These are phyloP conservation scores for Papilio xuthus DNA, from an alignment of 1,140 invertebrate genomes.

Conservation along the genomic window DNA sequence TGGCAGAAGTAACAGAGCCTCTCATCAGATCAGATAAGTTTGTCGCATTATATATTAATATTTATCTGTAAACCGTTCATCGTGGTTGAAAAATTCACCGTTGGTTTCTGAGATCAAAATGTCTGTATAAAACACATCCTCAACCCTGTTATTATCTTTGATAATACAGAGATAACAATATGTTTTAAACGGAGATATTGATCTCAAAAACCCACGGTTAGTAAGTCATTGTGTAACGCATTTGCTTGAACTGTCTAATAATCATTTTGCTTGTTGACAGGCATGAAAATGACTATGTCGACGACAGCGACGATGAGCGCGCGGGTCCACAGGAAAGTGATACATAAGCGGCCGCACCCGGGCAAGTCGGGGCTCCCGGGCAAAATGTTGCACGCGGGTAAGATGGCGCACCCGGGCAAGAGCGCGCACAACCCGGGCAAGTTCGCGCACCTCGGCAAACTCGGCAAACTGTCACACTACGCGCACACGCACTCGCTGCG, in stretches of 20 bases:
- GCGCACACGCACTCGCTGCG: conserved; percentile 67
- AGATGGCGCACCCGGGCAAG: conserved; percentile 74
- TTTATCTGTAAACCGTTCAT: too few relatives aligned
- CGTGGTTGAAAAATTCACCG: too few relatives aligned
- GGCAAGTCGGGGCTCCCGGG: conserved; percentile 76
- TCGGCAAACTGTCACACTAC: conserved; percentile 72
- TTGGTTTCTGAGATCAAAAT: too few relatives aligned
- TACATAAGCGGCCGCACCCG: conserved; percentile 81
- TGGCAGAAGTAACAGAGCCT: too few relatives aligned
- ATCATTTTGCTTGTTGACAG: conserved; percentile 71
- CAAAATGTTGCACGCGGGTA: conserved; percentile 73
- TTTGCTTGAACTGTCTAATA: conserved; percentile 37
- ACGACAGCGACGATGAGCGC: conserved; percentile 84
- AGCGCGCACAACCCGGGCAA: conserved; percentile 70
- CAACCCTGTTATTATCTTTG: too few relatives aligned
- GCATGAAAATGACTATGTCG: conserved; percentile 87
- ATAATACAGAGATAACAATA: too few relatives aligned
- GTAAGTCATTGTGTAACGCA: not conserved
- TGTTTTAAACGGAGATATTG: too few relatives aligned
- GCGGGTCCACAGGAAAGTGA: conserved; percentile 83
- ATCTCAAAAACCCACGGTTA: not conserved
- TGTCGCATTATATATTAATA: too few relatives aligned
- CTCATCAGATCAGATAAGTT: too few relatives aligned
- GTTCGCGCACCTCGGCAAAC: conserved; percentile 72
- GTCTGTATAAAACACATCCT: too few relatives aligned